These are phyloP conservation scores for Pseudoips prasinana DNA, from an alignment of 2,888 invertebrate genomes.

Conservation along the genomic window DNA sequence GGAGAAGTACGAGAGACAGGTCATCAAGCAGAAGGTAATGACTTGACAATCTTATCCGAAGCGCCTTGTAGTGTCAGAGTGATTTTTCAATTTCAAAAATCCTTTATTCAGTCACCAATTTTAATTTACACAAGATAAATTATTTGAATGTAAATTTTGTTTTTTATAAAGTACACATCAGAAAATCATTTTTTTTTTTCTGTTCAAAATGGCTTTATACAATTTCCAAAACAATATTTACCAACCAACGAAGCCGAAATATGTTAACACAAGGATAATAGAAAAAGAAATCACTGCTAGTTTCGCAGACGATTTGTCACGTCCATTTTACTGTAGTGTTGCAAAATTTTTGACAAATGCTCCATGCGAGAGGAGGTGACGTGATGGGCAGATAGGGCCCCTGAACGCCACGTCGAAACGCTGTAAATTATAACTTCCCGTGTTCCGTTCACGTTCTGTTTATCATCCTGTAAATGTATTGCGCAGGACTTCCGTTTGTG, in stretches of 20 bases:
- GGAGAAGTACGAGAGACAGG: slow-evolving; percentile 70
- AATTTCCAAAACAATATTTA: no score
- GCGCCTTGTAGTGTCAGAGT: no score
- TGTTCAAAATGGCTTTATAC: no score
- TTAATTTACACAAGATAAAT: no score
- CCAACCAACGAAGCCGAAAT: no score
- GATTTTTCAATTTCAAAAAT: no score
- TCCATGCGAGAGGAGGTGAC: slow-evolving; percentile 39
- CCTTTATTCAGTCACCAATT: no score
- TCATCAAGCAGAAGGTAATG: slow-evolving; percentile 69
- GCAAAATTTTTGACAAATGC: slow-evolving; percentile 54
- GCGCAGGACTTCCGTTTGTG: slow-evolving; percentile 56
- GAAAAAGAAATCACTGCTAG: slow-evolving; percentile 8
- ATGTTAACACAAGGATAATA: no score
- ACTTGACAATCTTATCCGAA: no score
- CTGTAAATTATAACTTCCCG: slow-evolving; percentile 62
- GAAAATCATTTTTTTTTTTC: no score
- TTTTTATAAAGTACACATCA: no score
- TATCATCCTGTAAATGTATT: slow-evolving; percentile 69
- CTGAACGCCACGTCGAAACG: slow-evolving; percentile 33
- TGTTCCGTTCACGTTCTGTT: slow-evolving; percentile 60
- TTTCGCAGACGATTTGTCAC: slow-evolving; percentile 16
- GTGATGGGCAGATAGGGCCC: slow-evolving; percentile 41
- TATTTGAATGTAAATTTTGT: no score
- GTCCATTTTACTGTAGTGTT: slow-evolving; percentile 9